Evolutionary conservation across 2,888 invertebrate genomes (phyloP), one percentile per base, ranked within the genome.

Genomic region (Eulithis testata): DNA sequence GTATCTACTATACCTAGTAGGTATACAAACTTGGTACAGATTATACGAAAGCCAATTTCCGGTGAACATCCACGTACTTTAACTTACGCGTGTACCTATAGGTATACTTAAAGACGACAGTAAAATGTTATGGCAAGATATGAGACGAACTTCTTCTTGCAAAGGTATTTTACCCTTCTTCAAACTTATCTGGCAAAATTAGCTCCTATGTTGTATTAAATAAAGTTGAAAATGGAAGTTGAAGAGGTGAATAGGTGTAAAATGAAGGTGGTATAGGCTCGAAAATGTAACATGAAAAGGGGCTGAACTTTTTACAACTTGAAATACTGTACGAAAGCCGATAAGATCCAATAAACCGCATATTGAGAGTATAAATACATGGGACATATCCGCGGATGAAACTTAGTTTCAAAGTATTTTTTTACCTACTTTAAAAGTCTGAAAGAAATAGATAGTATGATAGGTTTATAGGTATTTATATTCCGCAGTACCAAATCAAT

Each of bases 101-200:
- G 73, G 75, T 80, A 78, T 82, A 78, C 74, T 78, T 83, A 82
- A 54, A 82, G 80, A 76, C 78, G 83, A 87, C 87, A 86, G 86
- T 89, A 90, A 90, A 90, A 89, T 82, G 86, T 88, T 89, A 89
- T 88, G 87, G 86, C 86, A 81, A 89, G 87, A 88, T 87, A 87
- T 84, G 85, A 84, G 81, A 82, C 81, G 82, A 87, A 86, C 82
- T 85, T 85, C 75, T 76, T 76, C 79, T 73, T 71, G 72, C 79
- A 65, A 74, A 76, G 66, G 61, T 70, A 68, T 59, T 73, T 72
- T 75, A 75, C 63, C 72, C 57, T 60, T 65, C 57, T 27, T 50
- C 36, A 54, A 66, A 63, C 51, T 21, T 43, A 44, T 8, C 54
- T 44, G 65, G 68, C 47, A 37, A 82, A 73, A 68, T 31, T 69